A percentile compares a stretch with the other conserved stretches of the same genome.
Conservation (phyloP, 2,113 vertebrate species). For the Periophthalmus modestus region DNA sequence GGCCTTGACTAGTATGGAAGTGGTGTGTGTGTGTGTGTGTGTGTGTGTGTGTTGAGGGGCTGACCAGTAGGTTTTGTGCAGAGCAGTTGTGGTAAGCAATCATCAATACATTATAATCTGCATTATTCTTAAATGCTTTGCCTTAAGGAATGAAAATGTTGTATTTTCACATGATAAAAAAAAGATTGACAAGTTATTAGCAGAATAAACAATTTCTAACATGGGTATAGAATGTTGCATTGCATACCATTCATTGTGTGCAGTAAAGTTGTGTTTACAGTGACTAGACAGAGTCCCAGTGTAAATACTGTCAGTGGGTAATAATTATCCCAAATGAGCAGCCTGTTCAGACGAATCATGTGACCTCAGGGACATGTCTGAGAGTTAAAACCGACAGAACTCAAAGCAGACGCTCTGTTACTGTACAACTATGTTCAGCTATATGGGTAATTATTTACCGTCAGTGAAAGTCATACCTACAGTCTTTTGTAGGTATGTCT, state of each 20-base stretch:
- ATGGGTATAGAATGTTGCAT: neutral
- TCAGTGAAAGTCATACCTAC: neutral
- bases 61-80: too few relatives aligned
- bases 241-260: neutral
- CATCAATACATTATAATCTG: too few relatives aligned
- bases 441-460: neutral
- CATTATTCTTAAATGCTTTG: too few relatives aligned
- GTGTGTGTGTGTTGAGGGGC: too few relatives aligned
- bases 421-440: neutral
- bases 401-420: neutral
- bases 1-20: too few relatives aligned
- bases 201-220: neutral
- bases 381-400: neutral
- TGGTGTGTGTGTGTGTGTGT: too few relatives aligned
- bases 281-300: neutral
- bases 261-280: neutral
- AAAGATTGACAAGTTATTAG: too few relatives aligned
- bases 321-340: slow-evolving; percentile 8
- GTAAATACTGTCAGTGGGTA: slow-evolving; percentile 1
- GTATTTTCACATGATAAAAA: too few relatives aligned
- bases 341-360: slow-evolving; percentile 7
- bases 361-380: neutral
- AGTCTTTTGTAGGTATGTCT: neutral
- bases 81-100: too few relatives aligned
- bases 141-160: too few relatives aligned